These are phyloP conservation scores for Tortricodes alternella DNA, from an alignment of 2,888 invertebrate genomes.

Conservation along the genomic window DNA sequence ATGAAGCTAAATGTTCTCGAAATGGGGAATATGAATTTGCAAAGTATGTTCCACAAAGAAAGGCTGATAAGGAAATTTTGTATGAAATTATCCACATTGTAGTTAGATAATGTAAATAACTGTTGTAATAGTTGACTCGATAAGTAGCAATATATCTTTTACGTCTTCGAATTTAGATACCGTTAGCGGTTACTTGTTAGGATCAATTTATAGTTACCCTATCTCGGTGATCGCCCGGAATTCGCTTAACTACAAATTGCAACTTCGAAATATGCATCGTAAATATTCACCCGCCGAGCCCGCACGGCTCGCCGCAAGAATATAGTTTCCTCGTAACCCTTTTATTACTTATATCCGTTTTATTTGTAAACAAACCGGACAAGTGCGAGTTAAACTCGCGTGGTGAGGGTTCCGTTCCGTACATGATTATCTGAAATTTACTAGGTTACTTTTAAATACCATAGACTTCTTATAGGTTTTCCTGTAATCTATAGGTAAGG, in stretches of 20 bases:
- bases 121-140: constrained; percentile 48
- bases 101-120: constrained; percentile 59
- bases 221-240: constrained; percentile 39
- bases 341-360: constrained; percentile 16
- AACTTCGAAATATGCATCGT: constrained; percentile 36
- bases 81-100: constrained; percentile 47
- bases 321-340: constrained; percentile 16
- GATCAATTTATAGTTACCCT: constrained; percentile 32
- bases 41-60: constrained; percentile 44
- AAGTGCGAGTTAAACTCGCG: too few species aligned
- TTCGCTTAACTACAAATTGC: constrained; percentile 33
- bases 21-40: constrained; percentile 16
- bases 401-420: too few species aligned
- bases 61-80: constrained; percentile 57
- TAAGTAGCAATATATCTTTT: constrained; percentile 53
- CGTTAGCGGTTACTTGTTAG: constrained; percentile 45
- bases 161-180: constrained; percentile 49
- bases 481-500: too few species aligned
- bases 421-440: too few species aligned
- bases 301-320: constrained; percentile 18
- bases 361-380: constrained; percentile 14
- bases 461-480: too few species aligned
- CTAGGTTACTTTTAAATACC: too few species aligned
- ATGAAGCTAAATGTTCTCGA: constrained; percentile 17
- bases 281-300: constrained; percentile 33